Base-by-base conservation (phyloP, 2,113 vertebrate genomes). In the Poeciliopsis turrubarensis region DNA sequence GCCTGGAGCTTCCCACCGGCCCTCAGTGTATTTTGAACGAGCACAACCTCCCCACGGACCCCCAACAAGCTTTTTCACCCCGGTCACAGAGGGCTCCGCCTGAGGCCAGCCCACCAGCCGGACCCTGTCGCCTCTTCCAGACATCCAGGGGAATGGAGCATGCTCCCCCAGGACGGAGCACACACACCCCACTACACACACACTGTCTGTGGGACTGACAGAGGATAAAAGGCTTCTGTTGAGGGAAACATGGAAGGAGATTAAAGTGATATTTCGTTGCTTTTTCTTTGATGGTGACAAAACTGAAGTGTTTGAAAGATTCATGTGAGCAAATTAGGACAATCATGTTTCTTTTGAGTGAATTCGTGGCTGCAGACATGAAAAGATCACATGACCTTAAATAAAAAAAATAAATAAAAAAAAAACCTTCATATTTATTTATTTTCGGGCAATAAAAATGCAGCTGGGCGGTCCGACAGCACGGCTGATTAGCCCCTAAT, bases 1-100 rank as follows among this genome's bases (percentile, higher is more conserved):
- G 92, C 92, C 93, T 9, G 6, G 29, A 87, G 93, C 91, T 71
- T 75, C 86, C 87, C 81, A 79, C 72, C 4, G 69, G 88, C 86
- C 86, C 65, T 80, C 54, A 9, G 30, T 90, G 87, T 91, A 79
- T 39, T 54, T 70, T 89, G 78, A 86, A 78, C 62, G 82, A 91
- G 84, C 82, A 78, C 14, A 60, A 62, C 77, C 80, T 84, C 86
- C 90, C 80, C 66, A 80, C 31, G 69, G 87, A 82, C 86, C 63
- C 9, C 80, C 57, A 70, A 83, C 86, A 81, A 63, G 79, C 76
- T 65, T 60, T 72, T 70, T 32, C 73, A 6, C 69, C 65, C 66
- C 71, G 44, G 78, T 65, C 60, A 60, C 54, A 74, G 78, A 19
- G 27, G 22, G 74, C 37, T 57, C 70, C 13, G 88, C 91, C 91